Conservation (phyloP, 2,797 vertebrate species). For the Serranus cabrilla region DNA sequence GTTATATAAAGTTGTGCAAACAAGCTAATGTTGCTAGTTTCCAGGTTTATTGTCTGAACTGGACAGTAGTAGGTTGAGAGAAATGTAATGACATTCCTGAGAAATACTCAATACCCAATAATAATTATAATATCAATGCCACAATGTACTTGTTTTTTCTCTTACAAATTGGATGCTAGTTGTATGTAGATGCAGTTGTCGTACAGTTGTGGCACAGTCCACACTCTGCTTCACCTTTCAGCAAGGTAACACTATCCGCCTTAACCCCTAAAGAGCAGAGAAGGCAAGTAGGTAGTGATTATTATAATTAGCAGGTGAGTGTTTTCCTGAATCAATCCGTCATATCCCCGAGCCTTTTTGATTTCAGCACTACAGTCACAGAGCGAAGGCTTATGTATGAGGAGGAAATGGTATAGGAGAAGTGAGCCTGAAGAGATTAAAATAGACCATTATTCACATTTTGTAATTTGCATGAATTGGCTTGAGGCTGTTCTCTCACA, state of each 20-base stretch:
- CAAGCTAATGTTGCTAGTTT: not conserved
- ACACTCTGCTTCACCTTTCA: constrained; percentile 21
- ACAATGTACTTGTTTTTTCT: not conserved
- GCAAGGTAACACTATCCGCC: constrained; percentile 15
- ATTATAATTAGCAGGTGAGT: constrained; percentile 57
- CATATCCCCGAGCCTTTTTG: constrained; percentile 29
- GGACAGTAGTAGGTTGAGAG: not conserved
- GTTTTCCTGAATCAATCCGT: constrained; percentile 37
- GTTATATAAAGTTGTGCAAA: not conserved
- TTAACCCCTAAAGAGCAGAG: constrained; percentile 36
- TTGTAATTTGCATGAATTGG: constrained; percentile 30
- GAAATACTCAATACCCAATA: not conserved
- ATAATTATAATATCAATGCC: not conserved
- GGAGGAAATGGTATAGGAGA: constrained; percentile 7
- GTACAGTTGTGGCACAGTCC: not conserved
- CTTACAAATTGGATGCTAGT: not conserved
- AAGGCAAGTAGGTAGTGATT: constrained; percentile 39
- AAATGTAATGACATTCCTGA: not conserved
- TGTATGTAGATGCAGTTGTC: not conserved
- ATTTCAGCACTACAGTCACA: not conserved
- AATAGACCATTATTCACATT: constrained; percentile 38
- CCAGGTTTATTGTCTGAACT: not conserved
- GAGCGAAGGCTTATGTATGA: not conserved
- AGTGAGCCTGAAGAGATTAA: constrained; percentile 24
- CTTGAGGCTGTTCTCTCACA: constrained; percentile 25